A percentile compares a stretch with the other conserved stretches of the same genome.
Conservation (phyloP, 1,140 invertebrate genomes). For the Chionoecetes opilio region DNA sequence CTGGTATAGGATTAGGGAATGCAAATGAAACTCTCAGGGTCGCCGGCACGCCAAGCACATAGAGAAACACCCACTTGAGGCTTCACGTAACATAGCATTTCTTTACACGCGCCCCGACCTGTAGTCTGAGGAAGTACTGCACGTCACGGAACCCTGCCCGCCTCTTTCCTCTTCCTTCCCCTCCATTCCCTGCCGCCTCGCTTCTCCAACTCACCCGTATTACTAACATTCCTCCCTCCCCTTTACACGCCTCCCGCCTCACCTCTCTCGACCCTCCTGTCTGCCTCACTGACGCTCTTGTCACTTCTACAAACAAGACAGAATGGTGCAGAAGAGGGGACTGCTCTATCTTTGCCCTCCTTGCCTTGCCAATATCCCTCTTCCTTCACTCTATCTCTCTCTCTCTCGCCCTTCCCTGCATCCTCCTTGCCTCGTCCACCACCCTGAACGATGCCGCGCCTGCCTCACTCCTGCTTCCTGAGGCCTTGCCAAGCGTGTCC, state of each 20-base stretch:
- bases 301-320: background rate
- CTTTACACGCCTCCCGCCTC: background rate
- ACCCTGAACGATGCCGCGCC: background rate
- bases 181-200: background rate
- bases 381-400: background rate
- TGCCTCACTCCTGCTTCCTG: background rate
- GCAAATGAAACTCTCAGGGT: too few relatives aligned
- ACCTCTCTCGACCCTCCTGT: background rate
- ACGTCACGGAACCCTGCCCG: background rate
- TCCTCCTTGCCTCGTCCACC: too few relatives aligned
- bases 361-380: background rate
- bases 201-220: too few relatives aligned
- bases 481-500: background rate
- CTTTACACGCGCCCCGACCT: background rate
- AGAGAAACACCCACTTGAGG: too few relatives aligned
- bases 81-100: background rate
- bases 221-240: background rate
- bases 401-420: too few relatives aligned
- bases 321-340: background rate
- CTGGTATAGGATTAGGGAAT: too few relatives aligned
- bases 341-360: background rate
- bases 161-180: background rate
- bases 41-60: too few relatives aligned
- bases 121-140: background rate
- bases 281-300: background rate